Evolutionary conservation across 1,140 invertebrate genomes (phyloP).

Genomic region (Musca vetustissima): DNA sequence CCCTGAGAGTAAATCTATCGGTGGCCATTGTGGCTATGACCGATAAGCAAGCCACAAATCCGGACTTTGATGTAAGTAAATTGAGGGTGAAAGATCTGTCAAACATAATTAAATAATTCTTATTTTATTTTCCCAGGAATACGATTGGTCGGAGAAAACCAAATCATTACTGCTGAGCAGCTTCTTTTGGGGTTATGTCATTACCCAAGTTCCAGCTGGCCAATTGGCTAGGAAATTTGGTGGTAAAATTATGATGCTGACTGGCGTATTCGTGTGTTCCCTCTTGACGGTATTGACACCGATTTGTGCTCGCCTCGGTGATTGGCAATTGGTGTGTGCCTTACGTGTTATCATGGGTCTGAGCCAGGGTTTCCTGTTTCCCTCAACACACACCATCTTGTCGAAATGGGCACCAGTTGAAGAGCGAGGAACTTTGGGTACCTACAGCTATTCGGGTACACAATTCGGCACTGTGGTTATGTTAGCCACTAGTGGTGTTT

Average conservation of each 20-base stretch:
- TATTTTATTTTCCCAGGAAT: slow-evolving; percentile 56
- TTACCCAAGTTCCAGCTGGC: slow-evolving; percentile 67
- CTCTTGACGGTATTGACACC: slow-evolving; percentile 57
- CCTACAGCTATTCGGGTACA: slow-evolving; percentile 66
- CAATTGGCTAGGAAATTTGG: slow-evolving; percentile 67
- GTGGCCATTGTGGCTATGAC: slow-evolving; percentile 63
- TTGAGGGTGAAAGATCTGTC: background rate
- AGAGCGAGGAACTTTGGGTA: slow-evolving; percentile 62
- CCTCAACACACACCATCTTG: slow-evolving; percentile 69
- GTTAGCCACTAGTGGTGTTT: slow-evolving; percentile 65
- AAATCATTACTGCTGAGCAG: slow-evolving; percentile 65
- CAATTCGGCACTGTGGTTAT: slow-evolving; percentile 76
- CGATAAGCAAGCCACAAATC: slow-evolving; percentile 38
- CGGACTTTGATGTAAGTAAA: slow-evolving; percentile 46
- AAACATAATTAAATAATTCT: background rate
- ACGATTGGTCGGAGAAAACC: slow-evolving; percentile 57
- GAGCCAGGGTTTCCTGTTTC: slow-evolving; percentile 77
- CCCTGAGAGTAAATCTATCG: slow-evolving; percentile 67
- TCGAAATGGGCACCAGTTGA: slow-evolving; percentile 58
- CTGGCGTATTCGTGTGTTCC: slow-evolving; percentile 59
- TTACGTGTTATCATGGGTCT: slow-evolving; percentile 76
- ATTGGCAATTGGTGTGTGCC: slow-evolving; percentile 63
- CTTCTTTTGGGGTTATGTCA: slow-evolving; percentile 66
- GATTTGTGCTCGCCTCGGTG: slow-evolving; percentile 47
- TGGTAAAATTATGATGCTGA: slow-evolving; percentile 64